Evolutionary conservation across 2,797 vertebrate genomes (phyloP).

Genomic region (Bucorvus abyssinicus): DNA sequence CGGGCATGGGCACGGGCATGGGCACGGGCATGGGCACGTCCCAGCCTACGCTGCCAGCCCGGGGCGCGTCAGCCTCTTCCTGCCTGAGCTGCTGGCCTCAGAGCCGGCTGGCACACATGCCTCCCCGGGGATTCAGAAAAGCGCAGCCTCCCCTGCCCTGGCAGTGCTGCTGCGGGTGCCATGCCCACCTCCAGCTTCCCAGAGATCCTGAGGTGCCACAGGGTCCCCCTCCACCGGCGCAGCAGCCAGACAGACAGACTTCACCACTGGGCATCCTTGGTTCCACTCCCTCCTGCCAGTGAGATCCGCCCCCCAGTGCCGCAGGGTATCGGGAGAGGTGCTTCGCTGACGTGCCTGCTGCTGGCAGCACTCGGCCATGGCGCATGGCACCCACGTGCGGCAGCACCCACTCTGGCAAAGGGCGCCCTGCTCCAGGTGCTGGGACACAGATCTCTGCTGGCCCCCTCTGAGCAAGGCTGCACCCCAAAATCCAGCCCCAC

Average conservation of each 20-base stretch:
- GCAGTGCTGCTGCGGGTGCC: background rate
- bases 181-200: background rate
- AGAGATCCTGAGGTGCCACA: background rate
- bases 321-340: background rate
- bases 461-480: background rate
- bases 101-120: background rate
- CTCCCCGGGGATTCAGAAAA: background rate
- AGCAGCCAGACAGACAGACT: background rate
- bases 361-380: fast-evolving
- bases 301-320: background rate
- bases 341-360: background rate
- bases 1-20: background rate
- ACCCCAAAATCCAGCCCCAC: background rate
- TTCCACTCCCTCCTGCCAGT: background rate
- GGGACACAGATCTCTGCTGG: background rate
- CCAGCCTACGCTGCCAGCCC: slow-evolving; percentile 21
- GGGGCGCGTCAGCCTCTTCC: slow-evolving; percentile 20
- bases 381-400: background rate
- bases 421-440: background rate
- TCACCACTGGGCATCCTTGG: background rate
- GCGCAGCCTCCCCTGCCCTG: background rate
- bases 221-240: background rate
- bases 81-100: slow-evolving; percentile 10
- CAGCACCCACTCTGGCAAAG: background rate
- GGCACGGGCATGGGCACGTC: background rate